Base-by-base conservation (phyloP, 1,140 invertebrate genomes). In the Drosophila kepulauana region DNA sequence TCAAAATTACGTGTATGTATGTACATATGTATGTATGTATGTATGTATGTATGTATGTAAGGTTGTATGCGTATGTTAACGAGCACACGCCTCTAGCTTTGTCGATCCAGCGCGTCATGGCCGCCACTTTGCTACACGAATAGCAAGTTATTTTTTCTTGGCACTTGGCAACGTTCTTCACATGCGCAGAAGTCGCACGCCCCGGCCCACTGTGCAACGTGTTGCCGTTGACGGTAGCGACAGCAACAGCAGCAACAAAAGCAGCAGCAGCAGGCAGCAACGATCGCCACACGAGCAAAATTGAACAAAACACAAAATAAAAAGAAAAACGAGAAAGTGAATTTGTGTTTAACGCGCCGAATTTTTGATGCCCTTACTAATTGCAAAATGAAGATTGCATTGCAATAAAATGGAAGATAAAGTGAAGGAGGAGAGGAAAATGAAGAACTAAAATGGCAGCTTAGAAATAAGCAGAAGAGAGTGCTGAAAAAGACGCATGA, bases 161-260 rank as follows among this genome's bases (percentile, higher is more conserved):
- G 35, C 35, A 38, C 62, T 88, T 88, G 81, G 85, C 85, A 88
- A 45, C 70, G 46, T 54, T 71, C 66, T 73, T 78, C 84, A 72
- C 84, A 88, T 88, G 81, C 84, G 80, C 81, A 84, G 58, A 69
- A 51, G 48, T 7, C 43, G 11, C 28, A 25, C 64, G 10, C 8
- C 58, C 25, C 28, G 61, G 52, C 87, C 84, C 84, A 87, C 84
- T 87, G 84, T 87, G 84, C 84, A 87, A 87, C 81, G 84, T 88
- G 84, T 88, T 82, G 84, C 85, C 70, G 78, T 84, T 88, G 82
- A 76, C 82, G 82, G 73, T 80, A 78, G 71, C 78, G 72, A 66
- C 81, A 74, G 51, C 75, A 72, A 48, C 78, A 75, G 48, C 70
- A 81, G 43, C 75, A 71, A 59, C 78, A 75, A 57, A 81, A 73